Percentiles rank a stretch among this genome's conserved stretches.
Conservation (phyloP, 2,113 vertebrate species). For the Rhea americana region DNA sequence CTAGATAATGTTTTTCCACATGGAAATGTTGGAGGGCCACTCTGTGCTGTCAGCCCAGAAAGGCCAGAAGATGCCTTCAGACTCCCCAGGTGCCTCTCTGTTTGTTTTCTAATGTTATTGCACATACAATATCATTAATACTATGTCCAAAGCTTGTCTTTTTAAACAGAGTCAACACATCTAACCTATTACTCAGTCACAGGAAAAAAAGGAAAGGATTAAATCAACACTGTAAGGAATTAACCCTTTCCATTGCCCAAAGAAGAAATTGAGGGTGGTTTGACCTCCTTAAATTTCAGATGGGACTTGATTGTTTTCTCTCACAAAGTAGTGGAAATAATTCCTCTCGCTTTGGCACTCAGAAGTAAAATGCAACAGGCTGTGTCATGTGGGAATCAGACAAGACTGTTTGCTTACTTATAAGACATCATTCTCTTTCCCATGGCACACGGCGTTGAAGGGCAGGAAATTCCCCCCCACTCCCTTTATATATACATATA, state of each 20-base stretch:
- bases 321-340: background rate
- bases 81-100: slow-evolving; percentile 42
- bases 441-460: background rate
- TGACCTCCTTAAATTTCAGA: background rate
- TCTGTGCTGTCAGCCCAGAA: slow-evolving; percentile 19
- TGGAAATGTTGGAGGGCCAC: slow-evolving; percentile 23
- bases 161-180: slow-evolving; percentile 16
- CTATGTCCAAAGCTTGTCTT: slow-evolving; percentile 17
- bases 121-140: slow-evolving; percentile 39
- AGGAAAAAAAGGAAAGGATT: slow-evolving; percentile 34
- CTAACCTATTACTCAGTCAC: slow-evolving; percentile 31
- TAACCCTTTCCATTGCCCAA: slow-evolving; percentile 47
- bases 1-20: slow-evolving; percentile 21
- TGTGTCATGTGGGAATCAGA: background rate
- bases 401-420: background rate
- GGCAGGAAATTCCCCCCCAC: background rate
- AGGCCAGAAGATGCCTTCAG: slow-evolving; percentile 51
- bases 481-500: background rate
- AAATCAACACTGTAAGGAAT: slow-evolving; percentile 27
- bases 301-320: background rate
- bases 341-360: background rate
- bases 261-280: background rate
- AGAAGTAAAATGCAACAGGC: background rate
- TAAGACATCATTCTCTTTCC: background rate
- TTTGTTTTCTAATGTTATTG: slow-evolving; percentile 51